Evolutionary conservation across 2,888 invertebrate genomes (phyloP).

Genomic region (Eristalis pertinax): DNA sequence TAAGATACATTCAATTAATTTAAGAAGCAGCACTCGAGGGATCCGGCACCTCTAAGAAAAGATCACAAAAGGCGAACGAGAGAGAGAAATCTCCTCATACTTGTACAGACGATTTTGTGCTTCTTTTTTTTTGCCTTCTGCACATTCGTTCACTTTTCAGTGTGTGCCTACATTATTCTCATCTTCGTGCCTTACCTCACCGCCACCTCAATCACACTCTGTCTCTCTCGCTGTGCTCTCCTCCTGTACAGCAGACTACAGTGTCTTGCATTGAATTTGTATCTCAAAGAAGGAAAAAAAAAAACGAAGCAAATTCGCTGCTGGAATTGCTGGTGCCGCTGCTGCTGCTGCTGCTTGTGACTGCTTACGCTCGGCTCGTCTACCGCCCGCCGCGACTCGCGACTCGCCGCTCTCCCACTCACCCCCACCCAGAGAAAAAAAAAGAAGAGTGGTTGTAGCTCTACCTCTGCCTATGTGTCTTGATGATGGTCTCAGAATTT

Average conservation of each 20-base stretch:
- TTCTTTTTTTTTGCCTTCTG: not conserved
- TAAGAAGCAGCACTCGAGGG: constrained; percentile 66
- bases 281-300: constrained; percentile 45
- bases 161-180: constrained; percentile 47
- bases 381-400: not conserved
- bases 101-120: not conserved
- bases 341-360: constrained; percentile 32
- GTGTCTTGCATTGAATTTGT: constrained; percentile 64
- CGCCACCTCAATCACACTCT: not conserved
- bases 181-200: constrained; percentile 8
- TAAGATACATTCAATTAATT: constrained; percentile 71
- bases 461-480: constrained; percentile 36
- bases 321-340: constrained; percentile 37
- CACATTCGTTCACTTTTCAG: not conserved
- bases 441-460: constrained; percentile 14
- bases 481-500: constrained; percentile 66
- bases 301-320: constrained; percentile 29
- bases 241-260: constrained; percentile 1
- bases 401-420: constrained; percentile 17
- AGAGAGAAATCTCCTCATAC: constrained; percentile 37
- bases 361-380: constrained; percentile 30
- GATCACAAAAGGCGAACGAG: constrained; percentile 61
- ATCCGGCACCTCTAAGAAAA: constrained; percentile 65
- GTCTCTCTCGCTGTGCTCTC: not conserved
- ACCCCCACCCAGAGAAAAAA: not conserved